Evolutionary conservation across 2,888 invertebrate genomes (phyloP), one percentile per base, ranked within the genome.

Genomic region (Aquatica leii): DNA sequence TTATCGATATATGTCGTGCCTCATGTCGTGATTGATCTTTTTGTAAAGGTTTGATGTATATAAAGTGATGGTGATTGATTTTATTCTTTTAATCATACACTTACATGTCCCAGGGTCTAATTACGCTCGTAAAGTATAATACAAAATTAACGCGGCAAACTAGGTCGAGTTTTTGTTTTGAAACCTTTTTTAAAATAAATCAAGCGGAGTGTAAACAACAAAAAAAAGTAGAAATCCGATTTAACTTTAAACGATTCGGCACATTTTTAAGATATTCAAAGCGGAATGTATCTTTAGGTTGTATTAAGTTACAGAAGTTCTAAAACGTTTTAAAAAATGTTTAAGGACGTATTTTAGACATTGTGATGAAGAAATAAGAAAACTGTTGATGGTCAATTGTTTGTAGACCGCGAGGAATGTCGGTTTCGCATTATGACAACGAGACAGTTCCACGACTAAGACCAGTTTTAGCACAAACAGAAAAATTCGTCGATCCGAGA

Each of bases 401-500:
- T 61, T 14, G 61, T 48, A 58, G 63, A 67, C 61, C 67, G 66
- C 61, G 55, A 58, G 68, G 70, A 70, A 70, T 70, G 70, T 64
- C 70, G 67, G 67, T 62, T 60, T 64, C 66, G 59, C 59, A 60
- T 66, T 66, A 66, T 66, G 65, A 66, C 66, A 65, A 54, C 62
- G 64, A 41, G 65, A 61, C 57, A 60, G 57, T 65, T 65, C 61
- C 61, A 65, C 41, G 65, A 65, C 65, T 24, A 57, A 53, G 66
- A 68, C 69, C 69, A 67, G 69, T 69, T 69, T 69, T 62, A 66
- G 54, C 54, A 61, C 67, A 63, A 68, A 66, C 66, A 68, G 67
- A 69, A 68, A 67, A 68, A 68, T 66, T 43, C 46, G 46, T 43
- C 46, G 46, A 57, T 40, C 21, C 50, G 50, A 15, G 3, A 55